Evolutionary conservation across 2,888 invertebrate species (phyloP).

Genomic region (Drosophila nr. medialis): DNA sequence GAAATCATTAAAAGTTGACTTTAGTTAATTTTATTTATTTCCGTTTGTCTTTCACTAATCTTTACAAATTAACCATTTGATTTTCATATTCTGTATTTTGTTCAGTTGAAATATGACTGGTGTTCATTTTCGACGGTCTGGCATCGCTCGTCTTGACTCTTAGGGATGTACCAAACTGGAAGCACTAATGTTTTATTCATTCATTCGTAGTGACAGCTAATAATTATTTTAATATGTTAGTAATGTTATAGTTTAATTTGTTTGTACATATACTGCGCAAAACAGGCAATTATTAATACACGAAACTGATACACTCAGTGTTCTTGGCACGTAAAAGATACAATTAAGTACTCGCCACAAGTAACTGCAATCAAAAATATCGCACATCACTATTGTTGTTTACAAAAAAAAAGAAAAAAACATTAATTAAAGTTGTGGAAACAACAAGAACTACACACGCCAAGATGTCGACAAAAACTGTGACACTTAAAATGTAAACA

Average conservation of each 20-base stretch:
- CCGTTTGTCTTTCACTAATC: not conserved
- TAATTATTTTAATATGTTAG: not conserved
- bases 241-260: not conserved
- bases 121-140: constrained; percentile 18
- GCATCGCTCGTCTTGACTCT: constrained; percentile 1
- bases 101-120: constrained; percentile 12
- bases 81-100: not conserved
- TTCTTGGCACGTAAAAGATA: not conserved
- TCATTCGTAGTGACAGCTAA: not conserved
- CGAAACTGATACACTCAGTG: not conserved
- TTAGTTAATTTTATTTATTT: not conserved
- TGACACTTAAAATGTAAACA: constrained; percentile 46
- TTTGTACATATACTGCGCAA: not conserved
- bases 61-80: not conserved
- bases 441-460: constrained; percentile 35
- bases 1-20: not conserved
- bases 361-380: constrained; percentile 7
- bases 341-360: constrained; percentile 6
- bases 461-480: constrained; percentile 17
- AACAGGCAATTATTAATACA: not conserved
- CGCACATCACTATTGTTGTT: constrained; percentile 61
- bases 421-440: constrained; percentile 42
- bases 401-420: constrained; percentile 55
- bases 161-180: not conserved
- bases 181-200: not conserved